Evolutionary conservation across 2,888 invertebrate species (phyloP), one percentile per base, ranked within the genome.

Genomic region (Stenurella melanura): DNA sequence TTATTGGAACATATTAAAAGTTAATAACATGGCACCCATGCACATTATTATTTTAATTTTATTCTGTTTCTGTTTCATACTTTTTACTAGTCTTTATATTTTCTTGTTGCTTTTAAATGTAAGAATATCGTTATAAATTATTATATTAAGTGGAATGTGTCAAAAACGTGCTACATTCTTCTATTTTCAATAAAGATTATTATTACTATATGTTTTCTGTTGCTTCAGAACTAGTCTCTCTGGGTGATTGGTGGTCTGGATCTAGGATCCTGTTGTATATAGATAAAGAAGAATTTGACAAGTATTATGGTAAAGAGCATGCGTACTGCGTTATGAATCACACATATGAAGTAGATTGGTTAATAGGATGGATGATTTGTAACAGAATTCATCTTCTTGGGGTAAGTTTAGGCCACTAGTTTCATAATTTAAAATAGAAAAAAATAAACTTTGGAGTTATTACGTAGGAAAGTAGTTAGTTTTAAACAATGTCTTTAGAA

Each of bases 331-430:
- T 98, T 69, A 97, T 98, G 96, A 98, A 98, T 89, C 98, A 98
- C 87, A 94, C 95, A 57, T 98, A 97, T 89, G 98, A 98, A 91
- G 94, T 97, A 83, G 98, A 98, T 89, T 98, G 98, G 98, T 91
- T 98, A 0, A 94, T 96, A 90, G 97, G 97, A 19, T 98, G 97
- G 97, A 94, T 97, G 88, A 93, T 96, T 83, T 94, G 95, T 86
- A 97, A 98, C 84, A 91, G 95, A 84, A 92, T 95, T 82, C 90
- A 92, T 82, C 93, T 96, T 81, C 91, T 98, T 82, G 98, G 97
- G 85, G 96, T 96, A 91, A 92, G 94, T 90, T n/a, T 63, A 15
- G 1, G 21, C 2, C 7, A n/a, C 34, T 38, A 63, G 10, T 26
- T 3, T 18, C 57, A 6, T 58, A 21, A 3, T 19, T 58, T 15